phyloP scores from a whole-genome alignment of 2,888 invertebrate species.

The Agrochola circellaris region DNA sequence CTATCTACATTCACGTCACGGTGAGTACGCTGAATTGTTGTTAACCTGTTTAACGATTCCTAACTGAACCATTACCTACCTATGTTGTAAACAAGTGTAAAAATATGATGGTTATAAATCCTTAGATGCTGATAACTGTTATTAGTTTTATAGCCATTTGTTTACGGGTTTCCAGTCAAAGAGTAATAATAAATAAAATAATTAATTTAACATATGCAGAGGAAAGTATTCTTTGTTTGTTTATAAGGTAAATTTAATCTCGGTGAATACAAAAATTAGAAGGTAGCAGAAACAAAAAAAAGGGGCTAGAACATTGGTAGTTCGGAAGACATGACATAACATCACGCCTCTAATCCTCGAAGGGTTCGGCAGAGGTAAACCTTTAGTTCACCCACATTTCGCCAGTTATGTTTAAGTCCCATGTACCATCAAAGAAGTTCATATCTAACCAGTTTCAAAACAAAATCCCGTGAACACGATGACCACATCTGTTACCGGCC shows the following conservation, averaged over 20 bases:
- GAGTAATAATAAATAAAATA: background rate
- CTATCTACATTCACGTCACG: background rate
- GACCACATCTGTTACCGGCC: no score
- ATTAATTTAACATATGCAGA: background rate
- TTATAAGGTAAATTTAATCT: background rate
- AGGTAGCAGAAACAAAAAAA: background rate
- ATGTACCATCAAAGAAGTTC: background rate
- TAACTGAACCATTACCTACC: background rate
- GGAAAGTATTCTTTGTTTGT: background rate
- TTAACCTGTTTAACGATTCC: background rate
- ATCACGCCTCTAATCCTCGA: background rate
- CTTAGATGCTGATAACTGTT: background rate
- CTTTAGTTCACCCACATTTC: background rate
- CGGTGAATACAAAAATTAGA: no score
- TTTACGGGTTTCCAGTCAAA: background rate
- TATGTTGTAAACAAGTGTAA: background rate
- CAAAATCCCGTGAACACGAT: no score
- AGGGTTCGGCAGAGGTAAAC: background rate
- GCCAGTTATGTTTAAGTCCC: background rate
- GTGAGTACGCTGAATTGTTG: background rate
- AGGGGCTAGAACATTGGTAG: no score
- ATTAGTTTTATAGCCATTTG: slow-evolving; percentile 4
- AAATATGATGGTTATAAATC: background rate
- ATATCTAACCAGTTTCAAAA: no score
- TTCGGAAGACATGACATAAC: background rate